phyloP scores from a whole-genome alignment of 1,140 invertebrate genomes.

The Drosophila nigrodunni region DNA sequence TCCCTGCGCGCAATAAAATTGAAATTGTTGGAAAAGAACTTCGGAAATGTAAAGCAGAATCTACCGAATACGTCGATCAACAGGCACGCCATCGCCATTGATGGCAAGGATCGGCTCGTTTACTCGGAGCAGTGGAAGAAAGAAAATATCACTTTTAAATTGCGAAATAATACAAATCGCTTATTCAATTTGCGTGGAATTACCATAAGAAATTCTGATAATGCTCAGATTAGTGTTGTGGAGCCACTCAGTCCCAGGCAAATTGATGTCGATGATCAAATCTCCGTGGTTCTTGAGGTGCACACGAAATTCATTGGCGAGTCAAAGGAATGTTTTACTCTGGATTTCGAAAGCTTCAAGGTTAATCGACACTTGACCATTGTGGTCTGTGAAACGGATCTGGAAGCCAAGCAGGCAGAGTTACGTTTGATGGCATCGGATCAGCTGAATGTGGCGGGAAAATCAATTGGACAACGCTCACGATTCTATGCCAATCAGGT shows the following conservation, averaged over 20 bases:
- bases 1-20: constrained; percentile 69
- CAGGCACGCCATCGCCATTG: constrained; percentile 82
- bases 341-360: constrained; percentile 86
- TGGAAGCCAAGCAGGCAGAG: constrained; percentile 31
- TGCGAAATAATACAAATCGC: constrained; percentile 82
- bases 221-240: constrained; percentile 73
- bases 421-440: constrained; percentile 43
- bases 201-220: constrained; percentile 66
- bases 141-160: constrained; percentile 61
- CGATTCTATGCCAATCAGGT: constrained; percentile 74
- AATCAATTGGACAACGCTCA: constrained; percentile 43
- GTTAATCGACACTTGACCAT: constrained; percentile 38
- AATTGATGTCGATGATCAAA: background rate
- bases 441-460: constrained; percentile 11
- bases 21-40: constrained; percentile 54
- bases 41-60: constrained; percentile 35
- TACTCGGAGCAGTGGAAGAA: constrained; percentile 82
- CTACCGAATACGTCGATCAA: background rate
- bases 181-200: constrained; percentile 65
- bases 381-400: constrained; percentile 35
- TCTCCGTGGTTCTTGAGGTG: constrained; percentile 45
- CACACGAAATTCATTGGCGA: constrained; percentile 86
- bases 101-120: constrained; percentile 77
- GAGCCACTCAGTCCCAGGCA: constrained; percentile 18
- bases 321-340: constrained; percentile 86